phyloP scores from a whole-genome alignment of 2,888 invertebrate species.

The Icerya purchasi region DNA sequence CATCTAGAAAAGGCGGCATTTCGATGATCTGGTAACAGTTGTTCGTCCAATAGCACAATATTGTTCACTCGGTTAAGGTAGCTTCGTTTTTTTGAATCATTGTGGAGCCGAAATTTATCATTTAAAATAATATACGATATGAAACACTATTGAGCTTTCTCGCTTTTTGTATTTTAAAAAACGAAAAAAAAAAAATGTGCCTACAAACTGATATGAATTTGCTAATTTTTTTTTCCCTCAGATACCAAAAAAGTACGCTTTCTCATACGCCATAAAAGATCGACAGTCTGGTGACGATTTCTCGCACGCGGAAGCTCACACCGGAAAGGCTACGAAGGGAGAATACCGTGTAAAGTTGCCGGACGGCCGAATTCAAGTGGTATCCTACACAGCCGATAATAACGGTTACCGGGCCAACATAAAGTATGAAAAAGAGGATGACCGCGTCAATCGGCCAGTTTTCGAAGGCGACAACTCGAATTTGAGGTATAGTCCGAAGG shows the following conservation, averaged over 20 bases:
- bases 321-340: constrained; percentile 39
- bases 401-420: constrained; percentile 44
- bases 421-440: constrained; percentile 27
- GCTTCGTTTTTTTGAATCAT: too few species aligned
- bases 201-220: too few species aligned
- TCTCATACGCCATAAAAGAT: constrained; percentile 41
- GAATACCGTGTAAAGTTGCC: constrained; percentile 45
- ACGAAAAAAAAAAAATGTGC: too few species aligned
- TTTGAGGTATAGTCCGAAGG: neutral
- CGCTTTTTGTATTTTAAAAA: too few species aligned
- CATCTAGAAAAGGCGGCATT: too few species aligned
- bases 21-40: too few species aligned
- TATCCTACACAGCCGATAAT: constrained; percentile 42
- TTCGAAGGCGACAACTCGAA: neutral
- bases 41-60: too few species aligned
- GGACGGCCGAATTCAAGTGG: constrained; percentile 41
- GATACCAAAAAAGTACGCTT: constrained; percentile 34
- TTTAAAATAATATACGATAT: too few species aligned
- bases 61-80: too few species aligned
- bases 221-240: too few species aligned
- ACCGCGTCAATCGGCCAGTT: neutral
- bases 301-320: constrained; percentile 40
- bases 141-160: too few species aligned
- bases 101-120: too few species aligned
- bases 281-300: constrained; percentile 41